A percentile compares a stretch with the other conserved stretches of the same genome.
Conservation (phyloP, 1,140 invertebrate species). For the Zaprionus camerounensis region DNA sequence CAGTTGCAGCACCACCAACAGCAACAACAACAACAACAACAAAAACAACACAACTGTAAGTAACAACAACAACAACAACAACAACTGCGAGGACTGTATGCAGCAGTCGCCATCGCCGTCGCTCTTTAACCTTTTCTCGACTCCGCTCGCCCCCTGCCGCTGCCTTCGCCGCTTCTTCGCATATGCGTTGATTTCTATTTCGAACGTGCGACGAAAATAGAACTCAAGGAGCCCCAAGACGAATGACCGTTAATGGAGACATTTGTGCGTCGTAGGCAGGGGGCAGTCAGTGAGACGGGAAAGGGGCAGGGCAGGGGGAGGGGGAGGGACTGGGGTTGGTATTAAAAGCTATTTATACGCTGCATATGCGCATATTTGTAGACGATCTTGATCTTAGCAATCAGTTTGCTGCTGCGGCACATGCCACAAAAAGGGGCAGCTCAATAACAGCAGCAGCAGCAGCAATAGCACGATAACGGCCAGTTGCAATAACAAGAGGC, state of each 20-base stretch:
- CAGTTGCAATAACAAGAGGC: constrained; percentile 1
- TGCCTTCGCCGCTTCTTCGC: neutral
- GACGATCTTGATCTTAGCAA: constrained; percentile 24
- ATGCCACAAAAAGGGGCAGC: constrained; percentile 26
- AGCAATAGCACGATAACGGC: no score
- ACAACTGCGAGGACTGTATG: constrained; percentile 4
- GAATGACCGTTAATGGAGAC: constrained; percentile 40
- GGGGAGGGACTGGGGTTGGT: neutral
- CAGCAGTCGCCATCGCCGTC: neutral
- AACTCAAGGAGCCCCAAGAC: constrained; percentile 27
- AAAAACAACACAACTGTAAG: constrained; percentile 14
- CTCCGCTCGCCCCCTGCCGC: neutral
- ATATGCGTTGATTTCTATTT: constrained; percentile 35
- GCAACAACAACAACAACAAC: constrained; percentile 2
- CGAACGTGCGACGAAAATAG: constrained; percentile 32
- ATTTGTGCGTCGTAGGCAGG: constrained; percentile 3
- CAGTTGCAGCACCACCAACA: neutral
- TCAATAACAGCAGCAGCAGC: constrained; percentile 9
- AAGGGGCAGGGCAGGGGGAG: no score
- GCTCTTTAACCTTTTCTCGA: constrained; percentile 27
- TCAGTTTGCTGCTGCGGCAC: constrained; percentile 16
- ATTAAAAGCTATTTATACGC: constrained; percentile 29
- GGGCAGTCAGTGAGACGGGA: neutral
- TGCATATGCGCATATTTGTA: constrained; percentile 5
- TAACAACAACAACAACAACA: constrained; percentile 4